Base-by-base conservation (phyloP, 2,797 vertebrate species). In the Protonibea diacanthus region DNA sequence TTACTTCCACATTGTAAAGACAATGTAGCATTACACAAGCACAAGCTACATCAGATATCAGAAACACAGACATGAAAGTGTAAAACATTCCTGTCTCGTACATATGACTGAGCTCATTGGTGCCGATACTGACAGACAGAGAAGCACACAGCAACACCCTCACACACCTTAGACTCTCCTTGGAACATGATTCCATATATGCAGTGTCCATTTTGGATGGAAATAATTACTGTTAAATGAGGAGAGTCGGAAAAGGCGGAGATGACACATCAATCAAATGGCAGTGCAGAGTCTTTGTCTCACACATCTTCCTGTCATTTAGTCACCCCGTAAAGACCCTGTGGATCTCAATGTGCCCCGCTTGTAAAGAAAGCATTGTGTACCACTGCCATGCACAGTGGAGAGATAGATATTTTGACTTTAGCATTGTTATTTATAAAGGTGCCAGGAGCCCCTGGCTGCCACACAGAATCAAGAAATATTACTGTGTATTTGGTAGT, bases 251-350 rank as follows among this genome's bases (percentile, higher is more conserved):
- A 68, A 77, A 79, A 88, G 77, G 69, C 6, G 23, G 71, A 85
- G 86, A 90, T 91, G 85, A 90, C 81, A 83, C 78, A 92, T 94
- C 92, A 87, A 88, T 94, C 92, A 90, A 78, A 83, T 55, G 68
- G 62, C 74, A 85, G 81, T 82, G 33, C 59, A 45, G 55, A 74
- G 33, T 71, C 73, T 90, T 85, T 86, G 81, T 84, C 80, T 74
- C 71, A 73, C 57, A 74, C 78, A 56, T 84, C 83, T 74, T 83
- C 60, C 76, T 88, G 76, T 84, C 78, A 80, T 75, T 78, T 55
- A 57, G 60, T 71, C 84, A 66, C 27, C 76, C 83, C 78, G 74
- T 72, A 57, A 57, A 61, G 61, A 76, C 65, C 68, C 77, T 13
- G 6, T 45, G 73, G 71, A 44, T 81, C 67, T 81, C 59, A 78